Evolutionary conservation across 2,113 vertebrate genomes (phyloP).

Genomic region (Leiothrix lutea): DNA sequence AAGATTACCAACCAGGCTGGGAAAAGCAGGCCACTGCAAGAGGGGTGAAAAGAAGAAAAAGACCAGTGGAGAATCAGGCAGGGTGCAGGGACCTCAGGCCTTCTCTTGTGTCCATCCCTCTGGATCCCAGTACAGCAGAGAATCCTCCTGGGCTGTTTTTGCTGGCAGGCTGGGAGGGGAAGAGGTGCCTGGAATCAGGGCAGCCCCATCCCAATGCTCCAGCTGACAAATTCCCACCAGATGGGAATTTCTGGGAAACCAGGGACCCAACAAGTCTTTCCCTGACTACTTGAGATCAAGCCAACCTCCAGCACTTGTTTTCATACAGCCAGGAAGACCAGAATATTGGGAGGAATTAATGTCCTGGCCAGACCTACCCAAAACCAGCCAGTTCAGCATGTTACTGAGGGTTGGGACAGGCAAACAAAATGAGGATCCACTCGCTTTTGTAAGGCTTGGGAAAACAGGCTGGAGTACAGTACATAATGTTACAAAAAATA

Average conservation of each 20-base stretch:
- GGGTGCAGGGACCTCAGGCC: neutral
- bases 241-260: neutral
- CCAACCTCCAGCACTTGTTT: neutral
- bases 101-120: neutral
- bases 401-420: neutral
- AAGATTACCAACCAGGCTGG: neutral
- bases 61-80: neutral
- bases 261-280: neutral
- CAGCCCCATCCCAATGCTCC: neutral
- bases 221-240: neutral
- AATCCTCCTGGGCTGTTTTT: neutral
- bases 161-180: neutral
- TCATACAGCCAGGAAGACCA: neutral
- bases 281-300: neutral
- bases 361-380: neutral
- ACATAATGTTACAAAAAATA: neutral
- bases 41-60: neutral
- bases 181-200: neutral
- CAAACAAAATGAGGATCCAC: neutral
- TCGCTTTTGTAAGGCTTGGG: neutral
- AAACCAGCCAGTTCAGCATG: neutral
- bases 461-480: slow-evolving; percentile 16
- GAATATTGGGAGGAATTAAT: neutral
- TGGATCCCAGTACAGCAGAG: neutral
- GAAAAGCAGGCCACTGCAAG: neutral